Evolutionary conservation across 2,113 vertebrate species (phyloP), one percentile per base, ranked within the genome.

Genomic region (Plectropomus leopardus): DNA sequence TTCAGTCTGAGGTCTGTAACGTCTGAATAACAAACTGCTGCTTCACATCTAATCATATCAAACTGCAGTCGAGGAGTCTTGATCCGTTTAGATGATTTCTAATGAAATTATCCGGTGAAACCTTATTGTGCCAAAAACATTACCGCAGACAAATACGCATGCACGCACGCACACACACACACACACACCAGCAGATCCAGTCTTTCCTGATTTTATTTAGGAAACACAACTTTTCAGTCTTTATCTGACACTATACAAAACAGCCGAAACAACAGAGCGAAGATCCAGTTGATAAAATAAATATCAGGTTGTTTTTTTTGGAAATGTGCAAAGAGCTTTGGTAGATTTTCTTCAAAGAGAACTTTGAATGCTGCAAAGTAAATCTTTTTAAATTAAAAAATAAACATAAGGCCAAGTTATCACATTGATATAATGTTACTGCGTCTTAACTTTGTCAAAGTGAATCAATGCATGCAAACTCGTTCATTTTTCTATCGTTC

Each of bases 41-140:
- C 65, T 72, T 80, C 72, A 80, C 55, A 42, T 71, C 48, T 77
- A 68, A 81, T 73, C 69, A 9, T 15, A 51, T 72, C 48, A 57
- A 53, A 67, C 60, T 67, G 63, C 45, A 76, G 47, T 44, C 36
- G 5, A 53, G n/a, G 28, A 63, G 64, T 48, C 47, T n/a, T 72
- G 64, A 64, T 80, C 58, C 13, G 75, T 55, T 78, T 50, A 48
- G 69, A 19, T 24, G 19, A 0, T 50, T 69, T 57, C 16, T 53
- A 78, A 72, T 57, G 13, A 64, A 72, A 36, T 84, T 75, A 84
- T 71, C 54, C 47, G 36, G 14, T 61, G 42, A 84, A 64, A 64
- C 44, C 9, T 70, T 45, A 1, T 19, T 70, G 57, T 50, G 47
- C 47, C 32, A 47, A 77, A 72, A 72, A n/a, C 59, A 59, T 72